Conservation (phyloP, 2,888 invertebrate species). For the Lobophora halterata region DNA sequence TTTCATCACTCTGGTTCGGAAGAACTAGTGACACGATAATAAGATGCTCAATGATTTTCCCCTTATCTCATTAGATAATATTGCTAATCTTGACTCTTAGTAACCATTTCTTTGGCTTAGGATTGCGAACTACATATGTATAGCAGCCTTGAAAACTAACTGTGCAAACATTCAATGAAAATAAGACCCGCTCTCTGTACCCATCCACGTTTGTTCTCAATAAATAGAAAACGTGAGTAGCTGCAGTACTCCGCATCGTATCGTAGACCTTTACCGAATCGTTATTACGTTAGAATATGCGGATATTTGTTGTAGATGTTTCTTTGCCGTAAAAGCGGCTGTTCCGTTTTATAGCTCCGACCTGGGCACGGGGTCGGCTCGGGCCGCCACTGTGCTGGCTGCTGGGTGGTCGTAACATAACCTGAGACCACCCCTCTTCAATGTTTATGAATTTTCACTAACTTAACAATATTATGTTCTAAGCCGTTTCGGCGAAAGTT, state of each 20-base stretch:
- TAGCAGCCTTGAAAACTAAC: slow-evolving; percentile 12
- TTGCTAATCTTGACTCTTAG: too few species aligned
- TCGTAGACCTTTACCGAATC: slow-evolving; percentile 54
- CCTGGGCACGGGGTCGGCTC: slow-evolving; percentile 46
- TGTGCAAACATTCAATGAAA: slow-evolving; percentile 16
- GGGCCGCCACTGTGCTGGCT: slow-evolving; percentile 38
- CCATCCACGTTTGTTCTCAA: slow-evolving; percentile 35
- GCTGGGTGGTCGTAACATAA: slow-evolving; percentile 63
- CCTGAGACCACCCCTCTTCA: slow-evolving; percentile 49
- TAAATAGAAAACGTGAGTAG: slow-evolving; percentile 54
- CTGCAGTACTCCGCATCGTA: slow-evolving; percentile 48
- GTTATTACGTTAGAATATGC: slow-evolving; percentile 50
- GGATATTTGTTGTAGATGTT: slow-evolving; percentile 52
- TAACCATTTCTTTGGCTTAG: too few species aligned
- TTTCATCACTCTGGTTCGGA: too few species aligned
- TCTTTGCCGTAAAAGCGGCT: slow-evolving; percentile 63
- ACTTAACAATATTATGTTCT: slow-evolving; percentile 38
- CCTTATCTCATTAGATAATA: too few species aligned
- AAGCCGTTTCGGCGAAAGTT: slow-evolving; percentile 31
- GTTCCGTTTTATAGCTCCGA: slow-evolving; percentile 58
- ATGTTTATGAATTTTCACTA: slow-evolving; percentile 61
- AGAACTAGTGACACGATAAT: too few species aligned
- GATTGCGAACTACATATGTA: too few species aligned
- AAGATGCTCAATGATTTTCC: too few species aligned
- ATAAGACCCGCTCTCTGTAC: slow-evolving; percentile 20